Conservation (phyloP, 2,888 invertebrate species). For the Pemphredon lugubris region DNA sequence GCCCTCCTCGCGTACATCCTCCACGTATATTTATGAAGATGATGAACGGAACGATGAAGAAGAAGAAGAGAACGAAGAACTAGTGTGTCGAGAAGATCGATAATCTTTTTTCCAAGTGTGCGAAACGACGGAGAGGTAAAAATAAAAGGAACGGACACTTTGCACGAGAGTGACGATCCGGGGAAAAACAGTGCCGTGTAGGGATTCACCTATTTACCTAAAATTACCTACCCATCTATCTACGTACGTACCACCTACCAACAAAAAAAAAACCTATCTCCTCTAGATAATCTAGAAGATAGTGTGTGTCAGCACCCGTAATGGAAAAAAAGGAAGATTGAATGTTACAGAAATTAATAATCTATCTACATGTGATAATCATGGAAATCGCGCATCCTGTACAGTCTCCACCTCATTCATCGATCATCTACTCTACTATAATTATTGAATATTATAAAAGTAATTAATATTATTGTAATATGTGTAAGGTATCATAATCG, state of each 20-base stretch:
- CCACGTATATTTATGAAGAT: constrained; percentile 1
- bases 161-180: constrained; percentile 24
- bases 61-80: constrained; percentile 33
- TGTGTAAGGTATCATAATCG: constrained; percentile 71
- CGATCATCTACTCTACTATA: constrained; percentile 85
- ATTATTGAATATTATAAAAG: constrained; percentile 78
- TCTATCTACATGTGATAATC: constrained; percentile 87
- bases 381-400: constrained; percentile 83
- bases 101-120: constrained; percentile 22
- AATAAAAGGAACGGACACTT: constrained; percentile 27
- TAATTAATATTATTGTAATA: constrained; percentile 79
- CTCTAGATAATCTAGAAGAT: constrained; percentile 38
- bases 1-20: background rate
- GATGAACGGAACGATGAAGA: constrained; percentile 17
- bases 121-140: constrained; percentile 21
- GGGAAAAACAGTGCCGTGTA: constrained; percentile 23
- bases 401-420: constrained; percentile 86
- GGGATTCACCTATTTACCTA: constrained; percentile 42
- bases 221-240: constrained; percentile 51
- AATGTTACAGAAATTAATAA: constrained; percentile 83
- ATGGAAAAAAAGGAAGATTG: constrained; percentile 42
- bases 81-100: constrained; percentile 37
- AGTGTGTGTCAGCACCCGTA: constrained; percentile 28
- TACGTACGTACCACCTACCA: constrained; percentile 32
- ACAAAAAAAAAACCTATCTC: constrained; percentile 32